Conservation (phyloP, 1,140 invertebrate species). For the Zaprionus africanus region DNA sequence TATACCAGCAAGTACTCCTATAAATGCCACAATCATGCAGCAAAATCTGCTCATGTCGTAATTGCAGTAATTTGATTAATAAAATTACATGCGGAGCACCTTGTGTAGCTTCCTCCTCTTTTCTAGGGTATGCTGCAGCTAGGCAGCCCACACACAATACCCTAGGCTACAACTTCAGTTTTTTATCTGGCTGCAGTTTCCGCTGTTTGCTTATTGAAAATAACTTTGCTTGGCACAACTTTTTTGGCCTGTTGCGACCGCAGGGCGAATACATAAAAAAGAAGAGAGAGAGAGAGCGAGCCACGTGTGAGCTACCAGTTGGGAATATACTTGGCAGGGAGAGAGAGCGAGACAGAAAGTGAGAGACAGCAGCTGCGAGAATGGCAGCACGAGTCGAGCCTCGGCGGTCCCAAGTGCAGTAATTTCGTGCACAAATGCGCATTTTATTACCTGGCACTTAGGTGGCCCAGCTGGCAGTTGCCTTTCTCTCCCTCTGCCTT, state of each 20-base stretch:
- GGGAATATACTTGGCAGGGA: slow-evolving; percentile 31
- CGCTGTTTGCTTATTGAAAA: slow-evolving; percentile 69
- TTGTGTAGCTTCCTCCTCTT: neutral
- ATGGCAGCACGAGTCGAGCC: slow-evolving; percentile 31
- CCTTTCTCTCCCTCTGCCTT: neutral
- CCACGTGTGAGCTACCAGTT: slow-evolving; percentile 26
- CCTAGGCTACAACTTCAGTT: neutral
- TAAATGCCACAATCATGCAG: neutral
- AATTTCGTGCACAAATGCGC: slow-evolving; percentile 79
- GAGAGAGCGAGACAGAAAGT: neutral
- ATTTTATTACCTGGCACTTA: slow-evolving; percentile 75
- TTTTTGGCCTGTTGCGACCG: slow-evolving; percentile 48
- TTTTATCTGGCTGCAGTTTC: slow-evolving; percentile 19
- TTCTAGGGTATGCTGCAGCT: neutral
- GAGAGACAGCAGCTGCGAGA: slow-evolving; percentile 3
- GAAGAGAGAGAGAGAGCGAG: neutral
- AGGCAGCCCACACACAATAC: neutral
- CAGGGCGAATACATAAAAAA: slow-evolving; percentile 31
- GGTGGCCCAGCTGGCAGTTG: slow-evolving; percentile 36
- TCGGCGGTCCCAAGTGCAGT: slow-evolving; percentile 56
- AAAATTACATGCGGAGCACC: neutral
- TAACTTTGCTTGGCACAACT: slow-evolving; percentile 55
- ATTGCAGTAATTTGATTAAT: neutral
- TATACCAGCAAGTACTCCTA: neutral
- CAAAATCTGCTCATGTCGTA: neutral